These are phyloP conservation scores for Nicator chloris DNA, from an alignment of 2,113 vertebrate species.

Conservation along the genomic window DNA sequence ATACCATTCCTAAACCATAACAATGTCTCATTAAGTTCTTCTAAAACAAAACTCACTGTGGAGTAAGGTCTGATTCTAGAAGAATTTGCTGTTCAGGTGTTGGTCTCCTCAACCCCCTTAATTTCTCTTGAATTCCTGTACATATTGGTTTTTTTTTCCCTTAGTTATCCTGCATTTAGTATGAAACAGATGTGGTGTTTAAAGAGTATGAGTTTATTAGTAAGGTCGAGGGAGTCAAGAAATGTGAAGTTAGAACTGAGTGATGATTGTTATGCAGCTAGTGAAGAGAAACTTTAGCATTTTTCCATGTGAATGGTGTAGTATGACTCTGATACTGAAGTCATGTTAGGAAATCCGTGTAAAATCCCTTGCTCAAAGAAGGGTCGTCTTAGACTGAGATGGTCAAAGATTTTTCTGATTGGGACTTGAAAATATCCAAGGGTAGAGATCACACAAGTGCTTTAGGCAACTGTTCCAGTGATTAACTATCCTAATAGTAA, in stretches of 20 bases:
- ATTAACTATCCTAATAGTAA: background rate
- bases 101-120: background rate
- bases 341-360: background rate
- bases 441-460: background rate
- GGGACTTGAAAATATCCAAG: background rate
- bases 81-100: background rate
- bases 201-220: background rate
- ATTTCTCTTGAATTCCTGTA: background rate
- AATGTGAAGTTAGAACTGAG: background rate
- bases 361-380: background rate
- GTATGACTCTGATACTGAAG: background rate
- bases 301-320: background rate
- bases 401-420: background rate
- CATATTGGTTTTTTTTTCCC: rapidly evolving
- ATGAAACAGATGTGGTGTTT: background rate
- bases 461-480: background rate
- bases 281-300: background rate
- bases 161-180: background rate
- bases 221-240: background rate
- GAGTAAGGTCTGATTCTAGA: background rate
- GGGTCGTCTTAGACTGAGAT: background rate
- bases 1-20: background rate
- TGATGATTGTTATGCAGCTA: background rate
- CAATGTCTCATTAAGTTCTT: background rate
- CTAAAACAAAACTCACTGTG: background rate